phyloP scores from a whole-genome alignment of 2,888 invertebrate genomes.

The Lithophane leautieri region DNA sequence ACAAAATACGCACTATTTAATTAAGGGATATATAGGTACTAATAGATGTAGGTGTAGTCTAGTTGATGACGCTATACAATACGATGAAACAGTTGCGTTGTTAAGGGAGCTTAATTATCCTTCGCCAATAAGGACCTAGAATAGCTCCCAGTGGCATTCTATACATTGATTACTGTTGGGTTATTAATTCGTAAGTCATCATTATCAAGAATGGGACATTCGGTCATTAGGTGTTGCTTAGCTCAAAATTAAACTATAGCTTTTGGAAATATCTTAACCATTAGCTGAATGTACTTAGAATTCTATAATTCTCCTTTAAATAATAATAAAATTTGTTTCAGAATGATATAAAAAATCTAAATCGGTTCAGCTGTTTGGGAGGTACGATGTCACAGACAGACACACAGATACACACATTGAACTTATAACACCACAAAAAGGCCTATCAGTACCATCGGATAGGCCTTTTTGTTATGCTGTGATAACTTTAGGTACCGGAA shows the following conservation, averaged over 20 bases:
- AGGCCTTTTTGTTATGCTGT: no score
- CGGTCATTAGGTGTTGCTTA: no score
- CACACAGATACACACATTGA: no score
- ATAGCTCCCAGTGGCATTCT: background rate
- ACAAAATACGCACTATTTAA: background rate
- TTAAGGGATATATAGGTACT: background rate
- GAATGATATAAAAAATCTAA: no score
- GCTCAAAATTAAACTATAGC: no score
- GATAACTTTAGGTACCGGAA: no score
- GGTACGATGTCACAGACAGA: no score
- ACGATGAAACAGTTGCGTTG: background rate
- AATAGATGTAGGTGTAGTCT: background rate
- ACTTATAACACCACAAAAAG: no score
- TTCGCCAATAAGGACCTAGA: background rate
- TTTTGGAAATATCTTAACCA: no score
- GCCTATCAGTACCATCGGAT: no score
- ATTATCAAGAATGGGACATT: background rate
- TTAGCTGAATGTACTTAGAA: no score
- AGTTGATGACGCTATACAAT: background rate
- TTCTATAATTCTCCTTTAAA: background rate
- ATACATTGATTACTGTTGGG: background rate
- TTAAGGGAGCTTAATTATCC: background rate
- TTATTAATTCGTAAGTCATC: background rate
- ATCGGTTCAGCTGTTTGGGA: no score
- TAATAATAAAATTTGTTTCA: background rate